Base-by-base conservation (phyloP, 1,140 invertebrate species). In the Triops longicaudatus region DNA sequence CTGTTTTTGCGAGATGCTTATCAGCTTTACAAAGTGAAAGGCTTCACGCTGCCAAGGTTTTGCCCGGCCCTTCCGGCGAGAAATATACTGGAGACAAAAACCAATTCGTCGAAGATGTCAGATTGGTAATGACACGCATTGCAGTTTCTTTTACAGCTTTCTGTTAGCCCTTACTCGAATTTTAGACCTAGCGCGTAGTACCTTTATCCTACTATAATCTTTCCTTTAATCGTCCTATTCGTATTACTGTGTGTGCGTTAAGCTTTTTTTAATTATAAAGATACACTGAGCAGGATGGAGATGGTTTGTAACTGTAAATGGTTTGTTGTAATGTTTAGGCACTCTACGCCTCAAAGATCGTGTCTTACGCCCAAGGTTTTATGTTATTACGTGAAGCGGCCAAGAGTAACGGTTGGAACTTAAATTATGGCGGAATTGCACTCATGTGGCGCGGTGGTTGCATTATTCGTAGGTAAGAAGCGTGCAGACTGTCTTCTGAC, bases 391-490 rank as follows among this genome's bases (percentile, higher is more conserved):
- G 94, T 73, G 96, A 99, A 85, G 97, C 97, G 28, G 96, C 96
- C 1, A 91, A 92, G 81, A 87, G 92, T 77, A 91, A 96, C 80
- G 89, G 91, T 0, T 99, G 98, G 98, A 92, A 96, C 77, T 86
- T 99, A 17, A 99, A 99, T 85, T 98, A 98, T 82, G 98, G 98
- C 73, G 94, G 93, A 44, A 98, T 99, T 81, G 98, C 98, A 17
- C 86, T 99, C 0, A 99, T 99, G 98, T 99, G 98, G 98, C 88
- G 98, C 80, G 98, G 98, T 27, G 98, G 98, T 42, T 99, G 98
- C 83, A 99, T 99, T 82, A 99, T 99, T 82, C 89, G 97, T 83
- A 97, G 91, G 90, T 91, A 83, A 71, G 76, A 80, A 41, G 37
- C 14, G 11, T 41, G 6, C 5, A 79, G 71, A 31, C 73, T 31